Evolutionary conservation across 2,888 invertebrate species (phyloP), one percentile per base, ranked within the genome.

Genomic region (Dasypogon diadema): DNA sequence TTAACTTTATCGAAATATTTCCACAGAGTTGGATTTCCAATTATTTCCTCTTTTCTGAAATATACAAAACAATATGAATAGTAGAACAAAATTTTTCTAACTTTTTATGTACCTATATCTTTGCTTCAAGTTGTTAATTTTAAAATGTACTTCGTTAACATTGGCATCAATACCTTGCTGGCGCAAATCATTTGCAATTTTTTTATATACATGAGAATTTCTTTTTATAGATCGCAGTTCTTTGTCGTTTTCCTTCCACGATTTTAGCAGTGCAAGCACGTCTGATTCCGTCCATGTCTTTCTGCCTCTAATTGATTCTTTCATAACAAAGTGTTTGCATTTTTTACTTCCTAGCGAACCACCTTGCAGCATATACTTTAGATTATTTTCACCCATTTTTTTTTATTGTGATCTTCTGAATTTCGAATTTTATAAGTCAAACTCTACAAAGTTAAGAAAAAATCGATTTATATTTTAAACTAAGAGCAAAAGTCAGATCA

Each of bases 61-160:
- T 55, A 55, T 14, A 1, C n/a, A 10, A 30, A 4, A 5, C n/a
- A 14, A 60, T 8, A 26, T 10, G 5, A 60, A 6, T n/a, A n/a
- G n/a, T n/a, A n/a, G n/a, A n/a, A n/a, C n/a, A n/a, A n/a, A n/a
- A n/a, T n/a, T n/a, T n/a, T n/a, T n/a, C n/a, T n/a, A 26, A 14
- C 26, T 24, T 16, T 18, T 24, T 60, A 56, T 2, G 14, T 21
- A 63, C 63, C 63, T 63, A 10, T 18, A 63, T 21, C 42, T 21
- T 21, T 63, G 63, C 6, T 63, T 63, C 4, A 63, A 63, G 42
- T 63, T 63, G 22, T 63, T 63, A 12, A 63, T 63, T 63, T 63
- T 63, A 42, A 63, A 63, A n/a, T 63, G 63, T 2, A 63, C 63
- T n/a, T 63, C 63, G 2, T 30, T 37, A 12, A 42, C 34, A 12